Evolutionary conservation across 1,140 invertebrate genomes (phyloP), one percentile per base, ranked within the genome.

Genomic region (Bombyx mandarina): DNA sequence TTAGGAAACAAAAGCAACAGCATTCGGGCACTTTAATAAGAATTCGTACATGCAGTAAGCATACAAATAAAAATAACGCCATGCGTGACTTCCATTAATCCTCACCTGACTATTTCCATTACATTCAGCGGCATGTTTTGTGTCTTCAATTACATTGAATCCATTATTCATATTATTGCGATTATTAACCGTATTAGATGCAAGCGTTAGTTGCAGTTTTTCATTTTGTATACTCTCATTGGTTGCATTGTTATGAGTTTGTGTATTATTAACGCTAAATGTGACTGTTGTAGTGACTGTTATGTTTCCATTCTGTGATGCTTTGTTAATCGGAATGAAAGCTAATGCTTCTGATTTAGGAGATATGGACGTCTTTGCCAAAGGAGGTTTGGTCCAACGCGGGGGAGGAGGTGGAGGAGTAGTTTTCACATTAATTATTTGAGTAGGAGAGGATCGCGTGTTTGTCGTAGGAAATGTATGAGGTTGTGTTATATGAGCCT

Each of bases 271-370:
- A 60, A 95, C 92, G 65, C 93, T 94, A 70, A 95, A 95, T 6
- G 93, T 95, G 6, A 95, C 93, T 1, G 94, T 95, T 3, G 94
- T 94, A 7, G 94, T 95, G 3, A 95, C 93, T 3, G 91, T 95
- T 73, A 95, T 94, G 73, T 94, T 79, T 26, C 89, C 87, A 66
- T 77, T 80, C 69, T 82, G 82, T 57, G 79, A 67, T 2, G 90
- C 88, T 67, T 83, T 81, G 68, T 85, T 83, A 75, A 88, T 79
- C 6, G 86, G 88, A 57, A 71, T 87, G 67, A 88, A 88, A 67
- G 75, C 67, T 60, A 72, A 69, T 57, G 73, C 73, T 89, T 92
- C 56, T 85, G 90, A 91, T 42, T 91, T 90, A 7, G 93, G 92
- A 3, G 93, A 93, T 6, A 93, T 90, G 63, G 91, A 90, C 54